Percentiles rank a stretch among this genome's conserved stretches.
Evolutionary conservation across 2,113 vertebrate genomes (phyloP).

Genomic region (Oryzias woworae): DNA sequence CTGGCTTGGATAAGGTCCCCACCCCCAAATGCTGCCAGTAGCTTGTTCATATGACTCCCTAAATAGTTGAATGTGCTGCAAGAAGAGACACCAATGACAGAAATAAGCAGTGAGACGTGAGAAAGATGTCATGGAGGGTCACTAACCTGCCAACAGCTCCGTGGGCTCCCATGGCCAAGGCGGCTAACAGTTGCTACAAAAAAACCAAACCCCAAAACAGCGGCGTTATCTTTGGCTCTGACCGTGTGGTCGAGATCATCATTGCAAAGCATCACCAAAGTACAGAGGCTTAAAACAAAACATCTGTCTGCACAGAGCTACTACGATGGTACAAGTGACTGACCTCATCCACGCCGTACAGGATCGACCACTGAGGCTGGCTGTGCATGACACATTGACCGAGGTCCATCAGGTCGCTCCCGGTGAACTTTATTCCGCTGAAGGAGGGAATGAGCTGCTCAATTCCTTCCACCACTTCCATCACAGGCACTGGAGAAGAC

Average conservation of each 20-base stretch:
- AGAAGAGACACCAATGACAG: conserved; percentile 16
- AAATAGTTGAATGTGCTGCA: conserved; percentile 93
- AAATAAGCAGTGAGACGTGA: not conserved
- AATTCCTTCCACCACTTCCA: conserved; percentile 85
- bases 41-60: conserved; percentile 76
- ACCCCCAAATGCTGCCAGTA: conserved; percentile 82
- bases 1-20: conserved; percentile 78
- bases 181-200: conserved; percentile 87
- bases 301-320: no score
- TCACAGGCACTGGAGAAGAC: conserved; percentile 77
- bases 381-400: conserved; percentile 83
- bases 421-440: conserved; percentile 89
- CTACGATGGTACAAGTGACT: conserved; percentile 20
- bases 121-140: not conserved
- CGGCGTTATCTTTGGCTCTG: conserved; percentile 3
- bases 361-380: conserved; percentile 69
- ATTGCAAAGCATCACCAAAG: not conserved
- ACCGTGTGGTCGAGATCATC: not conserved
- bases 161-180: conserved; percentile 82
- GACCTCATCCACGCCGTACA: conserved; percentile 95
- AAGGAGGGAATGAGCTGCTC: conserved; percentile 86
- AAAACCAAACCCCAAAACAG: conserved; percentile 9
- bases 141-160: conserved; percentile 93
- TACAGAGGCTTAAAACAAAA: not conserved
- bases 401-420: conserved; percentile 87